Conservation (phyloP, 2,113 vertebrate species). For the Charina bottae region DNA sequence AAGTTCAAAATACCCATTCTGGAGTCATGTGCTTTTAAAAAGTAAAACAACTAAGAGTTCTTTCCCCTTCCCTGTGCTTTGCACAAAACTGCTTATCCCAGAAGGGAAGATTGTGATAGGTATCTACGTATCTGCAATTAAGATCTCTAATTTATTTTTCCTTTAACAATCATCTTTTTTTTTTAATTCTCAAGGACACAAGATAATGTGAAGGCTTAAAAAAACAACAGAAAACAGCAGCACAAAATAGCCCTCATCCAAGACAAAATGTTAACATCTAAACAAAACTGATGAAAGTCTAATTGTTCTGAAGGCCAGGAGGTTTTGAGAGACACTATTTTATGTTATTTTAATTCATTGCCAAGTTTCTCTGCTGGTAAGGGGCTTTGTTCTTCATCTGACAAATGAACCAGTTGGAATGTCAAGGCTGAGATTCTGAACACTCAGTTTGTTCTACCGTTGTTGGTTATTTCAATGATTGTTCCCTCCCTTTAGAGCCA, state of each 20-base stretch:
- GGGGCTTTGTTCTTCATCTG: slow-evolving; percentile 66
- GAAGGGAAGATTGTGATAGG: not conserved
- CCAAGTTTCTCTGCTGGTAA: slow-evolving; percentile 58
- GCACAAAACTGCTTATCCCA: not conserved
- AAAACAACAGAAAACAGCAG: slow-evolving; percentile 15
- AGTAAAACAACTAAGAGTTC: not conserved
- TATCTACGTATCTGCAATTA: not conserved
- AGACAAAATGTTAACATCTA: slow-evolving; percentile 49
- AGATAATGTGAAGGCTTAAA: not conserved
- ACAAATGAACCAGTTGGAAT: slow-evolving; percentile 62
- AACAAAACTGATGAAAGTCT: slow-evolving; percentile 49
- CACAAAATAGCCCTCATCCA: slow-evolving; percentile 15
- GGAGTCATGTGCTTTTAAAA: not conserved
- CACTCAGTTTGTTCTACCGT: slow-evolving; percentile 50
- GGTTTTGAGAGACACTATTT: slow-evolving; percentile 14
- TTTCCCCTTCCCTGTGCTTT: not conserved
- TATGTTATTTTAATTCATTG: slow-evolving; percentile 54
- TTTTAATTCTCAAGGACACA: slow-evolving; percentile 34
- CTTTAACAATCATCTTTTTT: not conserved
- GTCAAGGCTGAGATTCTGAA: slow-evolving; percentile 61
- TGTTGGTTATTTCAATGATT: slow-evolving; percentile 54
- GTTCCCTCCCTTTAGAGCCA: slow-evolving; percentile 59
- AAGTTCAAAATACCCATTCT: not conserved
- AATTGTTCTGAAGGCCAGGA: slow-evolving; percentile 51
- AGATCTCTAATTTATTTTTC: not conserved